Conservation (phyloP, 2,888 invertebrate genomes). For the Linnaemya vulpina region DNA sequence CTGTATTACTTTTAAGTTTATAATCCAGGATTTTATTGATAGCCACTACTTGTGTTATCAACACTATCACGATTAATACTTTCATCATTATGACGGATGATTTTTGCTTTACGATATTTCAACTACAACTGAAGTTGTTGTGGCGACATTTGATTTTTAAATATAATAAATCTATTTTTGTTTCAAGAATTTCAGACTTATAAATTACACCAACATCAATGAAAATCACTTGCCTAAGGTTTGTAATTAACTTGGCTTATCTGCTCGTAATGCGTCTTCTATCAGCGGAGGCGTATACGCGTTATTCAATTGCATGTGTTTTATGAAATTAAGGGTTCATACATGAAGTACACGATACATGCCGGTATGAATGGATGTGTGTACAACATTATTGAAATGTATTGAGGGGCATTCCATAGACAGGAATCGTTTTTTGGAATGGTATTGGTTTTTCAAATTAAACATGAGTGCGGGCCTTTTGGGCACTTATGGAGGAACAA, state of each 20-base stretch:
- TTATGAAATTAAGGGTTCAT: neutral
- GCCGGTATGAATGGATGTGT: no score
- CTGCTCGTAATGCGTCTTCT: neutral
- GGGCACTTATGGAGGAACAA: no score
- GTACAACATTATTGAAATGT: no score
- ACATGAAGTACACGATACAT: no score
- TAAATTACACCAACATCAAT: slow-evolving; percentile 4
- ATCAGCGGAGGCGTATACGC: neutral
- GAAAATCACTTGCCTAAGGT: neutral
- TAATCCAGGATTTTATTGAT: neutral
- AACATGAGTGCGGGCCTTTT: no score
- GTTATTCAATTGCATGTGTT: slow-evolving; percentile 11
- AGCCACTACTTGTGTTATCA: neutral
- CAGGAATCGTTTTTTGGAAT: no score
- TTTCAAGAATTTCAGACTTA: neutral
- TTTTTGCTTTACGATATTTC: neutral
- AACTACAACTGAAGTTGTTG: neutral
- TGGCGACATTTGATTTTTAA: neutral
- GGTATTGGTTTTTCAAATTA: no score
- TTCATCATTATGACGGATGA: slow-evolving; percentile 1
- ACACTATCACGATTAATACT: neutral
- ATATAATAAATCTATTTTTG: neutral
- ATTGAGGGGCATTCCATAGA: no score
- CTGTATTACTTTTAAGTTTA: neutral
- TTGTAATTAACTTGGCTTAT: slow-evolving; percentile 3